These are phyloP conservation scores for Lepidochrysops patricia DNA, from an alignment of 2,888 invertebrate species.

Conservation along the genomic window DNA sequence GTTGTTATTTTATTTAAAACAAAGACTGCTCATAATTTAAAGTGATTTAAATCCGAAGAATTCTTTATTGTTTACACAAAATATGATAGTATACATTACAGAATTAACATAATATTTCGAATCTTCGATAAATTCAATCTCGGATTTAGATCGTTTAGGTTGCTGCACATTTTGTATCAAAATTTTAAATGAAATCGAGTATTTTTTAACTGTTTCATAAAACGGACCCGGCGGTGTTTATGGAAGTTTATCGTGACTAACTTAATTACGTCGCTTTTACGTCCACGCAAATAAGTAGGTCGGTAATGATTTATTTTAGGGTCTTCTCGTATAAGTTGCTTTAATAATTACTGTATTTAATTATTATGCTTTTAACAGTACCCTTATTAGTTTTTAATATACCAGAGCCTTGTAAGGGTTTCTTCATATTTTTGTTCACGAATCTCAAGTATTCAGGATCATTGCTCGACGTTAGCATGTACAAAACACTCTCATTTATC, in stretches of 20 bases:
- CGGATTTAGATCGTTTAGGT: background rate
- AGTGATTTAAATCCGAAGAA: background rate
- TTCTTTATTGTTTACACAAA: too few relatives aligned
- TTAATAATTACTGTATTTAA: background rate
- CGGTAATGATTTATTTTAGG: constrained; percentile 4
- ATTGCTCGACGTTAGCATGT: background rate
- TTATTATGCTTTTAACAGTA: background rate
- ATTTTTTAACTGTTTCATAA: background rate
- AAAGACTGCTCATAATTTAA: background rate
- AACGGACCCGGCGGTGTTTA: background rate
- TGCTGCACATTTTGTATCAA: background rate
- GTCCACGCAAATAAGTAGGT: constrained; percentile 2
- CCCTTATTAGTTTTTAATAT: background rate
- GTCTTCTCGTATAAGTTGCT: background rate
- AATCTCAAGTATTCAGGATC: background rate
- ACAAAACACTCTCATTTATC: constrained; percentile 1
- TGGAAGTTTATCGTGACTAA: constrained; percentile 4
- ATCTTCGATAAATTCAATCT: background rate
- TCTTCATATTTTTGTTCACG: background rate
- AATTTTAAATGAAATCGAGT: background rate
- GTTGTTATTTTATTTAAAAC: background rate
- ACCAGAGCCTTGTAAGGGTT: background rate
- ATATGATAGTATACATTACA: too few relatives aligned
- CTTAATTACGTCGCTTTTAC: constrained; percentile 3
- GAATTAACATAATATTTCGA: too few relatives aligned